Evolutionary conservation across 1,140 invertebrate genomes (phyloP), one percentile per base, ranked within the genome.

Genomic region (Papilio machaon): DNA sequence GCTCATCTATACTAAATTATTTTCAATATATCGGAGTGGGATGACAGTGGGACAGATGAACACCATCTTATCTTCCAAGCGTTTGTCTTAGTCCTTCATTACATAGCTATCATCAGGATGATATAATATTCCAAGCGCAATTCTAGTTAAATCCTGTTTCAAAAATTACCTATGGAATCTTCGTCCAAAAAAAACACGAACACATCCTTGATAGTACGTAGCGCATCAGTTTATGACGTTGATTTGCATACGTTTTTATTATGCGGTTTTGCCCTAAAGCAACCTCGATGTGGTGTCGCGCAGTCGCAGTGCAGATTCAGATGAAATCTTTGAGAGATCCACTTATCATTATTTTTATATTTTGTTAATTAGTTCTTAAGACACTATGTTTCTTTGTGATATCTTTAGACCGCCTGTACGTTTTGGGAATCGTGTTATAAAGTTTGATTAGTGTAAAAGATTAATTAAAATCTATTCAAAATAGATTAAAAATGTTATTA

Each of bases 201-300:
- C 35, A 8, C 73, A 75, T n/a, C 46, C 73, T 52, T 75, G 43
- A 52, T 75, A 43, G 46, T 43, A 9, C 46, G 73, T 46, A 49
- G 73, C 46, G n/a, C n/a, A 23, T 17, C 73, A 17, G 73, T 75
- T 75, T 75, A 75, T 46, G 73, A 75, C 10, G 43, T 6, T 49
- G 9, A 75, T 75, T 75, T 75, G 46, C 73, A 75, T 75, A 75
- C 46, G 38, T 47, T 47, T 46, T 23, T 23, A 73, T 73, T 73
- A 47, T 46, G n/a, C 43, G 43, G 43, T 19, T 75, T 38, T n/a
- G 35, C 73, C 38, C 13, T 73, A 47, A 73, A 17, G 38, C 73
- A 73, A 73, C 73, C 73, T 19, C 35, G 46, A 19, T 43, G 73
- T 75, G 0, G 73, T 9, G 35, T 75, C 60, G 23, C 60, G 60